Evolutionary conservation across 2,888 invertebrate species (phyloP).

Genomic region (Papilio protenor): DNA sequence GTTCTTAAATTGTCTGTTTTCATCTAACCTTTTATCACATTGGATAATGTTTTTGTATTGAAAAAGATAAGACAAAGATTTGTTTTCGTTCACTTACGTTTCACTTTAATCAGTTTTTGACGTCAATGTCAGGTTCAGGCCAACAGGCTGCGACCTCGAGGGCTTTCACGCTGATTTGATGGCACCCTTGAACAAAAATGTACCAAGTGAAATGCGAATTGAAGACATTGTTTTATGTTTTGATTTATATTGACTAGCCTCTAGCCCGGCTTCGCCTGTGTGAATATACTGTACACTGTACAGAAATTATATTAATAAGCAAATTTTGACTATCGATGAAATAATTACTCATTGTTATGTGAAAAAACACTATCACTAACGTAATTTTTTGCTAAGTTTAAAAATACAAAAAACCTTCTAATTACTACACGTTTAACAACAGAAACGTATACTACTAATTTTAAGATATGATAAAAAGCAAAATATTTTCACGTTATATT

Average conservation of each 20-base stretch:
- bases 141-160: background rate
- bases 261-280: background rate
- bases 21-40: background rate
- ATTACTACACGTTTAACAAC: no score
- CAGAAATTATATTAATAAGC: background rate
- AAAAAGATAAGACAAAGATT: slow-evolving; percentile 21
- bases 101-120: slow-evolving; percentile 19
- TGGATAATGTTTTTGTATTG: slow-evolving; percentile 25
- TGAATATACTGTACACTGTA: background rate
- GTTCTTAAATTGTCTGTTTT: no score
- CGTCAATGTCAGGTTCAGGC: slow-evolving; percentile 24
- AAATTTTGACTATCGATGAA: no score
- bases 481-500: background rate
- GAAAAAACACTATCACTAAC: background rate
- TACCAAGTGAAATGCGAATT: background rate
- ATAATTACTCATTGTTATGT: background rate
- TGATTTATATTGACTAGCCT: background rate
- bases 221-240: slow-evolving; percentile 8
- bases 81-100: slow-evolving; percentile 8
- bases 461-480: background rate
- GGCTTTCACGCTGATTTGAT: slow-evolving; percentile 20
- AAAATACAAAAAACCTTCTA: no score
- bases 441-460: no score
- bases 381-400: no score
- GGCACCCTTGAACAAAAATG: slow-evolving; percentile 16